Evolutionary conservation across 2,113 vertebrate genomes (phyloP), one percentile per base, ranked within the genome.

Genomic region (Chrysochloris asiatica): DNA sequence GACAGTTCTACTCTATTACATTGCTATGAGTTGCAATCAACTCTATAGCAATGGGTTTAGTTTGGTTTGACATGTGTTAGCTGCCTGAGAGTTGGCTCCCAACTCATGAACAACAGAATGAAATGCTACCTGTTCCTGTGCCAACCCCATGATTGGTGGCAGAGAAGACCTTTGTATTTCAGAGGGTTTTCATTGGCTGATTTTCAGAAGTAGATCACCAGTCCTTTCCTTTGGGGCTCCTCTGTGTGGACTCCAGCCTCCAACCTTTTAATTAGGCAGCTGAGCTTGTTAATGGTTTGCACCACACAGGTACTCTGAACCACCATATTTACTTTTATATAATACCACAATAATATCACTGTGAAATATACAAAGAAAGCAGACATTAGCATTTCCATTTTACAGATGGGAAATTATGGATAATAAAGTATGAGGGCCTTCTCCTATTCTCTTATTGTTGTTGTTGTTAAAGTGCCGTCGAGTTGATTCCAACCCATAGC

Each of bases 341-440:
- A 38, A 48, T 52, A 47, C 9, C 19, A 54, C 36, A 77, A 14
- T 84, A 80, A 48, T 84, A 50, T 26, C 61, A 72, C n/a, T n/a
- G n/a, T 77, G 45, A 22, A 17, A 86, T 76, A 54, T 43, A 80
- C 9, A 85, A 84, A 67, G 43, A 28, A 36, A 73, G 3, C 19
- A 59, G 93, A 65, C 8, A 61, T 88, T 85, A 79, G 22, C n/a
- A 76, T 88, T 88, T 6, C 26, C 19, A 59, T 47, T 86, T 86
- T 76, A 41, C 14, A 72, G 8, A 36, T 52, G 19, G 26, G 9
- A 24, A 65, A 56, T 92, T 65, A 76, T 72, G 45, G 45, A 50
- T 76, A 86, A 79, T n/a, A 86, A 59, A 79, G 26, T 69, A 79
- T 54, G 48, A 19, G 63, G 54, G 4, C 21, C 24, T 83, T 84